Conservation (phyloP, 1,140 invertebrate species). For the Helicorthomorpha holstii region DNA sequence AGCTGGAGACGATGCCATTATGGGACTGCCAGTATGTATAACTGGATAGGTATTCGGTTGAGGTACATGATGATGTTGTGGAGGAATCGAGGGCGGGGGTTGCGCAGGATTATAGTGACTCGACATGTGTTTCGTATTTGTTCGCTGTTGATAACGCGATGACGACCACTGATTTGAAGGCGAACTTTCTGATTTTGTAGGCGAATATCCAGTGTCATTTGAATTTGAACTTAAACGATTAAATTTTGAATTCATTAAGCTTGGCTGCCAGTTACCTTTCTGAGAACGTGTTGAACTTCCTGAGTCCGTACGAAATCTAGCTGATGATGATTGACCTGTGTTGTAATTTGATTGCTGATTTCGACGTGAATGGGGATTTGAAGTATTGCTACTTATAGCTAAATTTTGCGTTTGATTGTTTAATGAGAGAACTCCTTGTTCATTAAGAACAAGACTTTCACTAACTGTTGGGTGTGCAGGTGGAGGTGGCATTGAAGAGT, state of each 20-base stretch:
- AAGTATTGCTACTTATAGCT: too few species aligned
- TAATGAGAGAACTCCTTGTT: not conserved
- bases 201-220: too few species aligned
- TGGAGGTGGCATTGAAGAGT: too few species aligned
- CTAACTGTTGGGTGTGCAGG: too few species aligned
- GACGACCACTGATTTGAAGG: not conserved
- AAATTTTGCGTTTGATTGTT: too few species aligned
- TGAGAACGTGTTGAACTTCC: not conserved
- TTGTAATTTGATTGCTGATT: not conserved
- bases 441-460: not conserved
- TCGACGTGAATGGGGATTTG: not conserved
- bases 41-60: not conserved
- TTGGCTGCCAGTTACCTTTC: not conserved
- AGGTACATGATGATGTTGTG: not conserved
- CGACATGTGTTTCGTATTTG: too few species aligned
- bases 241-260: not conserved
- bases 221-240: too few species aligned
- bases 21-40: not conserved
- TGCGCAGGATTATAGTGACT: too few species aligned
- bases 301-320: not conserved
- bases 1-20: not conserved
- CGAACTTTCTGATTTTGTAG: too few species aligned
- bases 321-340: not conserved
- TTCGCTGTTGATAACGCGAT: not conserved
- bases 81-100: not conserved